These are phyloP conservation scores for Lycorma delicatula DNA, from an alignment of 1,140 invertebrate species.

Conservation along the genomic window DNA sequence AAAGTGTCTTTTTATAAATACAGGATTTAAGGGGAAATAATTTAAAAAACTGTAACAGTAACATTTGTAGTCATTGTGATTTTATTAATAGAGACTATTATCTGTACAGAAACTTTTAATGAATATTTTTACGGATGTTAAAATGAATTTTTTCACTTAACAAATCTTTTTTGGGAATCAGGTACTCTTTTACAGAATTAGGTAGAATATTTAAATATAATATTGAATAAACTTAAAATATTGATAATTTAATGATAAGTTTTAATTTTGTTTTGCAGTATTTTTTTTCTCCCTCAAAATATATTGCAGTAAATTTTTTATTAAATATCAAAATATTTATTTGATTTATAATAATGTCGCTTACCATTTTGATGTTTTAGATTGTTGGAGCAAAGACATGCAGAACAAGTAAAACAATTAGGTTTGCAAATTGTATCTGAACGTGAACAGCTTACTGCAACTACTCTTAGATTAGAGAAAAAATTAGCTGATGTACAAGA, in stretches of 20 bases:
- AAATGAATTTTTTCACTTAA: too few relatives aligned
- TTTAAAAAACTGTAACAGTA: too few relatives aligned
- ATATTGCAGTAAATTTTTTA: neutral
- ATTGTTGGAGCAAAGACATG: slow-evolving; percentile 62
- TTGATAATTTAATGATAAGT: neutral
- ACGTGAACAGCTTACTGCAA: slow-evolving; percentile 52
- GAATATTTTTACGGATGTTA: too few relatives aligned
- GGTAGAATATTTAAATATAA: neutral
- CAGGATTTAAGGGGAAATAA: too few relatives aligned
- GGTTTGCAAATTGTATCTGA: slow-evolving; percentile 56
- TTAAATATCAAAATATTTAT: neutral
- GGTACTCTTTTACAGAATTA: too few relatives aligned
- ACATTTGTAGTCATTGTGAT: too few relatives aligned
- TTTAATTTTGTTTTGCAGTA: neutral
- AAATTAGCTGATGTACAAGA: slow-evolving; percentile 43
- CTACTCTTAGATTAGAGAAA: slow-evolving; percentile 47
- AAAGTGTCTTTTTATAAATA: too few relatives aligned
- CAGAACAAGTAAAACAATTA: slow-evolving; percentile 60
- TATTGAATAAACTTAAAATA: neutral
- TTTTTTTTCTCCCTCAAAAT: neutral
- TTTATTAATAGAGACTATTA: too few relatives aligned
- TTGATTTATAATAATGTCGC: neutral
- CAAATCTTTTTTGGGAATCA: too few relatives aligned
- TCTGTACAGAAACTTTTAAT: too few relatives aligned
- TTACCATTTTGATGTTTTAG: slow-evolving; percentile 39